Percentiles rank a stretch among this genome's conserved stretches.
These are phyloP conservation scores for Formica aserva DNA, from an alignment of 2,888 invertebrate genomes.

Conservation along the genomic window DNA sequence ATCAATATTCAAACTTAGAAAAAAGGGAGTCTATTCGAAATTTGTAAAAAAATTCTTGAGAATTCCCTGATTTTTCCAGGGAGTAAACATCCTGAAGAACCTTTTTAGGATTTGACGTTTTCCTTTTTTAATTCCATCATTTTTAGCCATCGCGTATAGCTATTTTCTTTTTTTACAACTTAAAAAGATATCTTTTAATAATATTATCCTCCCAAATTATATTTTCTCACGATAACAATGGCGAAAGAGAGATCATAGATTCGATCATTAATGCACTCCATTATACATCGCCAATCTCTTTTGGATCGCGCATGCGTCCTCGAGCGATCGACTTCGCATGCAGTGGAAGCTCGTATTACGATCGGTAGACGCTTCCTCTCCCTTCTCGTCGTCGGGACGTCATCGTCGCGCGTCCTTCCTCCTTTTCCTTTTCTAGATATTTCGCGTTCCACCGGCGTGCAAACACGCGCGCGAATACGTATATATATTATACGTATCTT, in stretches of 20 bases:
- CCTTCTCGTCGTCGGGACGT: conserved; percentile 50
- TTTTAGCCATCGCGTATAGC: background rate
- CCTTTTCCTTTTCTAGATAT: conserved; percentile 72
- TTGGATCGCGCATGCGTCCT: conserved; percentile 68
- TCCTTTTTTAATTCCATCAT: background rate
- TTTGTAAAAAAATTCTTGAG: no score
- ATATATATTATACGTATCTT: conserved; percentile 21
- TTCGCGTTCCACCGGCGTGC: conserved; percentile 57
- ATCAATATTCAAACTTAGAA: background rate
- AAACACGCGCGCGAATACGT: background rate
- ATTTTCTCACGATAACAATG: background rate
- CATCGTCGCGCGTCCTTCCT: conserved; percentile 65
- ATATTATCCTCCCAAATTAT: background rate
- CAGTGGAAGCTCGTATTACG: conserved; percentile 13
- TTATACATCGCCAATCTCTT: conserved; percentile 14
- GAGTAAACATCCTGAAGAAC: background rate
- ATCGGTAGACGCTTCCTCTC: conserved; percentile 57
- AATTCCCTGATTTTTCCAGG: no score
- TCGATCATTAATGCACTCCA: conserved; percentile 3
- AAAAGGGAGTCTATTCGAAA: no score
- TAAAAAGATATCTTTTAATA: background rate
- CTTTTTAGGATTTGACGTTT: background rate
- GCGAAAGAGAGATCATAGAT: background rate
- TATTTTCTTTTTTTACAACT: background rate
- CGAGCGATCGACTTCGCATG: conserved; percentile 59